Evolutionary conservation across 2,113 vertebrate species (phyloP), one percentile per base, ranked within the genome.

Genomic region (Upupa epops): DNA sequence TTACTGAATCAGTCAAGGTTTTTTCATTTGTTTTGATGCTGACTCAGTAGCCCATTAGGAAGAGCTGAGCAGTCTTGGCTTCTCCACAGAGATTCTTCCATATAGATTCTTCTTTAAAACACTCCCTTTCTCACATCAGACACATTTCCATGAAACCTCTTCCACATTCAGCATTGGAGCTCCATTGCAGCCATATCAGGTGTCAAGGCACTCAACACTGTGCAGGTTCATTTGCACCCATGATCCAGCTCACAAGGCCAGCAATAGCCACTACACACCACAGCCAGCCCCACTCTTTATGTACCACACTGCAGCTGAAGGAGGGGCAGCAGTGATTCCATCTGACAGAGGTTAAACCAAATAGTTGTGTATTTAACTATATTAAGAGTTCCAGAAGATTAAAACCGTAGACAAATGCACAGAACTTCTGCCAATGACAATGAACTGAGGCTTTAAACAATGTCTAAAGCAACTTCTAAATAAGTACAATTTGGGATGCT

Each of bases 301-400:
- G n/a, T n/a, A n/a, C n/a, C n/a, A n/a, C n/a, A n/a, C n/a, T n/a
- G n/a, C n/a, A n/a, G 52, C 77, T 91, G 60, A 91, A 89, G 88
- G 88, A 92, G 85, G 91, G 85, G 86, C 60, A 94, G 86, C 56
- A 94, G 78, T 88, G 87, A 97, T 80, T 96, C 88, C 94, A 95
- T 83, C 28, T 84, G 84, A 96, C 64, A 94, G 92, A 31, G 75
- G 92, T 94, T 94, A 94, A 96, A 96, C 96, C 93, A 95, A 96
- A 96, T 89, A 89, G 79, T 94, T 95, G 3, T 82, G 93, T 89
- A 93, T 91, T 97, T 96, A 93, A 95, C 96, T 68, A 89, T 21
- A 70, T 84, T 82, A 83, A 90, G 80, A 96, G 72, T 78, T 90
- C 83, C 58, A 86, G 80, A 76, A 92, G 89, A 72, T 90, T 92